These are phyloP conservation scores for Drosophila merina DNA, from an alignment of 2,888 invertebrate genomes.

Conservation along the genomic window DNA sequence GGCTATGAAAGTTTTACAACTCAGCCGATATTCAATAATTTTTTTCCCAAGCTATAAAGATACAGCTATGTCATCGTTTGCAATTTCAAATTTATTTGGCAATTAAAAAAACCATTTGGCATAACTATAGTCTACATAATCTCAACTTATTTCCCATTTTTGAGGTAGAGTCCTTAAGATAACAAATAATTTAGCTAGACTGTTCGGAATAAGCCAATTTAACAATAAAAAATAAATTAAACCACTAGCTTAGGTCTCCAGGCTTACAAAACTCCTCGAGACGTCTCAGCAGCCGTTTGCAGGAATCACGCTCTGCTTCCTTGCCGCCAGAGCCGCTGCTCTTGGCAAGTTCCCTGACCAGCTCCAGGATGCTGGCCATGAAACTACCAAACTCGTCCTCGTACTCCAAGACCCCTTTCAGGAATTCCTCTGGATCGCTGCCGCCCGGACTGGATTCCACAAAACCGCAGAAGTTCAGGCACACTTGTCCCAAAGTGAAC, in stretches of 20 bases:
- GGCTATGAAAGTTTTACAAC: background rate
- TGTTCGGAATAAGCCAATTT: background rate
- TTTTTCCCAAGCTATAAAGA: background rate
- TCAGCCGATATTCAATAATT: background rate
- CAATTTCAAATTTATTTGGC: background rate
- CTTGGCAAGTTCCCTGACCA: constrained; percentile 46
- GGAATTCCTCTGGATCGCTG: constrained; percentile 1
- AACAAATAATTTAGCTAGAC: constrained; percentile 1
- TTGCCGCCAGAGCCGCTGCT: constrained; percentile 3
- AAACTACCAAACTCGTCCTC: constrained; percentile 54
- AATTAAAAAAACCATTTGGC: background rate
- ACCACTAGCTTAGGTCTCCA: background rate
- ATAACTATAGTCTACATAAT: background rate
- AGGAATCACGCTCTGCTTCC: constrained; percentile 33
- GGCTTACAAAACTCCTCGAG: constrained; percentile 18
- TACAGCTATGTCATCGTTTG: background rate
- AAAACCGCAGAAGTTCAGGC: constrained; percentile 53
- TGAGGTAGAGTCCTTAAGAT: background rate
- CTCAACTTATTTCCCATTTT: background rate
- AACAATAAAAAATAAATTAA: background rate
- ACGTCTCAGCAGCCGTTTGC: constrained; percentile 49
- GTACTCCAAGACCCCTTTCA: constrained; percentile 33
- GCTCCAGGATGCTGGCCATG: constrained; percentile 36
- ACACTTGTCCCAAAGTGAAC: constrained; percentile 56
- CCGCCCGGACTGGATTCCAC: constrained; percentile 15